Base-by-base conservation (phyloP, 2,888 invertebrate species). In the Ormyrus pomaceus region DNA sequence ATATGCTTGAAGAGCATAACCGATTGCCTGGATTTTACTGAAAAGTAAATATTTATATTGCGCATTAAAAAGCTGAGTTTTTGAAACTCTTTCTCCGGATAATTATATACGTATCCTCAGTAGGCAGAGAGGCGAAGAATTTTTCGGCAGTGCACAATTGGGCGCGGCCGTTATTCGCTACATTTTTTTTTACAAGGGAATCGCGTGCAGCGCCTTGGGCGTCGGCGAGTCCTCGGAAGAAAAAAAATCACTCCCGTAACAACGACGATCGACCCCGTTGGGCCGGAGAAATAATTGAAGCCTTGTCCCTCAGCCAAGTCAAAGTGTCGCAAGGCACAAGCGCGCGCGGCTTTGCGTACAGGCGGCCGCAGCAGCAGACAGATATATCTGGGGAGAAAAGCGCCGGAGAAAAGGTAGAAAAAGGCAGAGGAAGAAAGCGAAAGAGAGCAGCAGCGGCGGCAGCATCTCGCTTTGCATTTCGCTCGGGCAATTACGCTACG, bases 381-480 rank as follows among this genome's bases (percentile, higher is more conserved):
- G 53, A 34, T 34, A 34, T 34, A 34, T 34, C 34, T 19, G 34
- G 53, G 53, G 10, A 7, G 6, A 61, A 50, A 56, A 62, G 77
- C 45, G 78, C 69, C 56, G 68, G 73, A 74, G 69, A 83, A 62
- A 58, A 71, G 75, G 78, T 34, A 78, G 79, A 80, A 80, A 81
- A 79, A 81, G 50, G 50, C 19, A 62, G 72, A 70, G 79, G 83
- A 79, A 82, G 82, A 77, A 75, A 64, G 56, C 65, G 73, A 76
- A 69, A 75, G 75, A 79, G 70, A 73, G 66, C 34, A 70, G 34
- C 55, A 50, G 55, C 50, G n/a, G 50, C 65, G 4, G 34, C 34
- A 50, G 69, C 7, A 50, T 76, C 55, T 62, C 64, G 58, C 61
- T 77, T 69, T 50, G 69, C 66, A 68, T 72, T 68, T 58, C 45